Base-by-base conservation (phyloP, 2,113 vertebrate genomes). In the Vidua macroura region DNA sequence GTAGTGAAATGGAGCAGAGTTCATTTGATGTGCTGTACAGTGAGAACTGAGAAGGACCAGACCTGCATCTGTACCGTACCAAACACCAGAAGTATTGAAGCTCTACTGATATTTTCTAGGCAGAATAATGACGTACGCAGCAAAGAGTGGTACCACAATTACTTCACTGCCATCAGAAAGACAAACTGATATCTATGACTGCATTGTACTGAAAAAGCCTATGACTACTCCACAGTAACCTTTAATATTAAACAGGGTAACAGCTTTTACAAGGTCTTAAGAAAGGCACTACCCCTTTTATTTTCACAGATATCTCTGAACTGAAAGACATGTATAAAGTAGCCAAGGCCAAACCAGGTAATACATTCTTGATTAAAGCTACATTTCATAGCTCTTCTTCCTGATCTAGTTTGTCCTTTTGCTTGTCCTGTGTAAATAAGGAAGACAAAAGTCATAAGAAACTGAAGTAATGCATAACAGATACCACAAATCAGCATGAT, bases 391-490 rank as follows among this genome's bases (percentile, higher is more conserved):
- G 63, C 43, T 59, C 53, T 87, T 89, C 76, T 70, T 86, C 82
- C 76, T 74, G 64, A 90, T 86, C 51, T 70, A 59, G 64, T 67
- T 74, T 90, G 90, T 56, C 68, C 88, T 96, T 94, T 78, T 5
- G 27, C 39, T 90, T 86, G 51, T 62, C 41, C 86, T 63, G 33
- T 59, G 83, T 75, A 88, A 95, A 91, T 64, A 94, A 82, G 83
- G 52, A 81, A 83, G 94, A 90, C 28, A 75, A 75, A 96, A 93
- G 81, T 84, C 48, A n/a, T 63, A 94, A 89, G 86, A 86, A 88
- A 75, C 76, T 91, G 83, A 84, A 92, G 72, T 86, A 95, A 95
- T 72, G 74, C 77, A 46, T 84, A 92, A 93, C 77, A 95, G 92
- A 95, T 75, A 93, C 80, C 51, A 81, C 85, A 94, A 95, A 81